Conservation (phyloP, 2,888 invertebrate species). For the Macrophya alboannulata region DNA sequence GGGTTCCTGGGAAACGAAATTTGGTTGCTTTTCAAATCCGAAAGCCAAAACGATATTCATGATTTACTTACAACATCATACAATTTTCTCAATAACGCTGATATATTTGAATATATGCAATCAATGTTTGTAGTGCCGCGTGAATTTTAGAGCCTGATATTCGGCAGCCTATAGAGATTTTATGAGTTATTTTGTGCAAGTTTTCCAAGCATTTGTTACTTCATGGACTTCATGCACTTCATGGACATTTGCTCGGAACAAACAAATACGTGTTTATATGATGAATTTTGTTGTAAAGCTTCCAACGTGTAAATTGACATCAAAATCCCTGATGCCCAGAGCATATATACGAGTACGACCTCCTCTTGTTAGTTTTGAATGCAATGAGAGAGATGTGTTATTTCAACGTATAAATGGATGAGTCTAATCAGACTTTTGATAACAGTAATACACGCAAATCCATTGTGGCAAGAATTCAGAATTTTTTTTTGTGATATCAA, state of each 20-base stretch:
- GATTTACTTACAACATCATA: no score
- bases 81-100: no score
- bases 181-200: neutral
- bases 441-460: neutral
- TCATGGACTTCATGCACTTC: neutral
- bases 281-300: neutral
- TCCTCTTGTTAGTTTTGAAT: neutral
- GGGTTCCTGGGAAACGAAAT: neutral
- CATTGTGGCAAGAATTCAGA: neutral
- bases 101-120: neutral
- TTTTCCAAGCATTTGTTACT: slow-evolving; percentile 8
- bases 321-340: neutral
- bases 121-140: neutral
- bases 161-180: neutral
- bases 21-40: neutral
- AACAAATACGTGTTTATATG: neutral
- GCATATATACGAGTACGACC: neutral
- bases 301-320: neutral
- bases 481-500: neutral
- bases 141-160: neutral
- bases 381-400: neutral
- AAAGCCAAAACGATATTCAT: neutral
- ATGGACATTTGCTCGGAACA: neutral
- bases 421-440: neutral
- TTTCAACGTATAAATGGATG: neutral